Evolutionary conservation across 2,113 vertebrate genomes (phyloP).

Genomic region (Seriola quinqueradiata): DNA sequence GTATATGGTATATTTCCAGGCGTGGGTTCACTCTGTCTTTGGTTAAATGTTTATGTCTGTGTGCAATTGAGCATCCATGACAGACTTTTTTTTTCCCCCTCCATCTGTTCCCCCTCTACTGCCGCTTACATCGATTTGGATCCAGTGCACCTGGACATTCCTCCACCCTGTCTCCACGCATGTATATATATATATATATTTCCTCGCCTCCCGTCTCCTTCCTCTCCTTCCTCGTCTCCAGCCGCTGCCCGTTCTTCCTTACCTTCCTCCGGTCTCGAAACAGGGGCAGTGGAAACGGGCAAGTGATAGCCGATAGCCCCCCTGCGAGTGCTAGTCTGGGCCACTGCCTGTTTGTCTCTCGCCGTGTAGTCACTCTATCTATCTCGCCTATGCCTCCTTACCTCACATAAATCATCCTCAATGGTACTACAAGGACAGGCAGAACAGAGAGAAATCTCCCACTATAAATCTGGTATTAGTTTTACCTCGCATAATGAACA

Average conservation of each 20-base stretch:
- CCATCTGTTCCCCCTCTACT: conserved; percentile 47
- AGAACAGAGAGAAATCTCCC: conserved; percentile 75
- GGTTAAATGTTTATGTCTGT: conserved; percentile 79
- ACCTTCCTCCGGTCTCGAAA: conserved; percentile 30
- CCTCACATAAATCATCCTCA: conserved; percentile 82
- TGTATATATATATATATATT: conserved; percentile 51
- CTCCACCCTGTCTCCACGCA: conserved; percentile 45
- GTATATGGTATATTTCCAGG: conserved; percentile 61
- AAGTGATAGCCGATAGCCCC: conserved; percentile 75
- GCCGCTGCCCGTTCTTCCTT: conserved; percentile 22
- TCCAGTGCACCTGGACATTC: conserved; percentile 61
- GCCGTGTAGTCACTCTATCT: conserved; percentile 65
- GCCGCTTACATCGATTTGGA: conserved; percentile 58
- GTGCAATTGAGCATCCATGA: conserved; percentile 78
- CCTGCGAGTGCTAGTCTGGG: conserved; percentile 71
- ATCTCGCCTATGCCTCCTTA: conserved; percentile 61
- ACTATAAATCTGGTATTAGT: conserved; percentile 84
- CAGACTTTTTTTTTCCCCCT: conserved; percentile 19
- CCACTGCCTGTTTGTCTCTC: conserved; percentile 59
- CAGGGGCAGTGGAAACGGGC: conserved; percentile 59
- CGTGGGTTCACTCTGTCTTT: conserved; percentile 45
- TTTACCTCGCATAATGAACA: conserved; percentile 82
- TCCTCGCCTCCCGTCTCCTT: conserved; percentile 52
- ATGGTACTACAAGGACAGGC: conserved; percentile 65
- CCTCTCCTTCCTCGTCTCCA: conserved; percentile 52